These are phyloP conservation scores for Colossoma macropomum DNA, from an alignment of 2,113 vertebrate genomes.

Conservation along the genomic window DNA sequence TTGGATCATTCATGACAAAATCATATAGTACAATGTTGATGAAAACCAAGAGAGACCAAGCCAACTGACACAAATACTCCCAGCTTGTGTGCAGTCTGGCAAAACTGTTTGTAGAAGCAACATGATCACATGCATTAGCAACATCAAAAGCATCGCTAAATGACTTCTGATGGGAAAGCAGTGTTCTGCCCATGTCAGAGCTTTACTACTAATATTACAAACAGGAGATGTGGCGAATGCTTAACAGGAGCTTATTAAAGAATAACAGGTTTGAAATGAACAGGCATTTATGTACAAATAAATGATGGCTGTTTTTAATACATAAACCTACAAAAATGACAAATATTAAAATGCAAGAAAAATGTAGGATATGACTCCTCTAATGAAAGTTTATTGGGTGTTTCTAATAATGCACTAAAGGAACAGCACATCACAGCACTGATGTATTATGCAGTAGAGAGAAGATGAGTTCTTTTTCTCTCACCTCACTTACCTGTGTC, in stretches of 20 bases:
- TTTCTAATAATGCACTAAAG: not conserved
- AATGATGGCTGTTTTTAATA: not conserved
- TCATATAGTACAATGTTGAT: too few relatives aligned
- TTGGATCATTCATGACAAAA: too few relatives aligned
- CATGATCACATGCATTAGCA: too few relatives aligned
- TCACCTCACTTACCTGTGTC: slow-evolving; percentile 70
- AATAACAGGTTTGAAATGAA: not conserved
- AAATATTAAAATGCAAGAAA: not conserved
- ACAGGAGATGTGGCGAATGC: not conserved
- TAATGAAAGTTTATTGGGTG: not conserved
- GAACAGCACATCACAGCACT: not conserved
- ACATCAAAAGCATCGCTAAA: not conserved
- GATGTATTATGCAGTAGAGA: not conserved
- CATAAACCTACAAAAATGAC: not conserved
- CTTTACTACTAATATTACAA: not conserved
- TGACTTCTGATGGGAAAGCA: not conserved
- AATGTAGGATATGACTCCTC: not conserved
- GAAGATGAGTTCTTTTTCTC: not conserved
- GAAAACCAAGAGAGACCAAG: too few relatives aligned
- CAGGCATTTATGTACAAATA: not conserved
- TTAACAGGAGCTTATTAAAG: not conserved
- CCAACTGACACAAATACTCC: too few relatives aligned
- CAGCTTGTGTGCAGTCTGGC: too few relatives aligned
- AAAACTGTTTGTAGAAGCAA: too few relatives aligned
- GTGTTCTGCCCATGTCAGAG: not conserved